Percentiles rank a stretch among this genome's conserved stretches.
These are phyloP conservation scores for Sphecodes monilicornis DNA, from an alignment of 2,888 invertebrate genomes.

Conservation along the genomic window DNA sequence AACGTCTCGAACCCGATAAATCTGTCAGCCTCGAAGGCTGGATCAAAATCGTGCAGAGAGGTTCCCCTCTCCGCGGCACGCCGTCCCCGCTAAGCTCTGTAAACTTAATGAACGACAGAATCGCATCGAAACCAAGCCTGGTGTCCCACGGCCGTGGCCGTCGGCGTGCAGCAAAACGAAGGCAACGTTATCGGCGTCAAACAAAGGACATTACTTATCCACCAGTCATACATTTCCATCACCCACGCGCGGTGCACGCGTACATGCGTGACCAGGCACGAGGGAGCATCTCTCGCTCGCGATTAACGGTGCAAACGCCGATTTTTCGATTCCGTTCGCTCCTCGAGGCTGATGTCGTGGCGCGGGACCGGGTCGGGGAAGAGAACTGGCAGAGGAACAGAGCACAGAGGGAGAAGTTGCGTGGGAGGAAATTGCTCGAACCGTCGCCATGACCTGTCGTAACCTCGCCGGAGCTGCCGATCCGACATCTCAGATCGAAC, in stretches of 20 bases:
- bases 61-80: not conserved
- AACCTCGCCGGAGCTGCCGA: constrained; percentile 69
- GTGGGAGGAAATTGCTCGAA: constrained; percentile 73
- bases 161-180: constrained; percentile 19
- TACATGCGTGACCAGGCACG: constrained; percentile 63
- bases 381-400: not conserved
- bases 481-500: constrained; percentile 73
- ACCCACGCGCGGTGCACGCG: constrained; percentile 59
- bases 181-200: constrained; percentile 44
- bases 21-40: not conserved
- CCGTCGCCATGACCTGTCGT: constrained; percentile 75
- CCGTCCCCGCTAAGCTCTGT: constrained; percentile 19
- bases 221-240: constrained; percentile 63
- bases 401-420: constrained; percentile 51
- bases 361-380: not conserved
- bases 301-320: constrained; percentile 67
- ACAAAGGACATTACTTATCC: constrained; percentile 68
- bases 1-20: not conserved
- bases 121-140: constrained; percentile 29
- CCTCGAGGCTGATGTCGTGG: not conserved
- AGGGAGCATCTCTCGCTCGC: constrained; percentile 60
- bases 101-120: constrained; percentile 49
- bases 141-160: constrained; percentile 12
- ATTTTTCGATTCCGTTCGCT: constrained; percentile 67
- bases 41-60: constrained; percentile 2